These are phyloP conservation scores for Thalassarche chlororhynchos DNA, from an alignment of 2,113 vertebrate species.

Conservation along the genomic window DNA sequence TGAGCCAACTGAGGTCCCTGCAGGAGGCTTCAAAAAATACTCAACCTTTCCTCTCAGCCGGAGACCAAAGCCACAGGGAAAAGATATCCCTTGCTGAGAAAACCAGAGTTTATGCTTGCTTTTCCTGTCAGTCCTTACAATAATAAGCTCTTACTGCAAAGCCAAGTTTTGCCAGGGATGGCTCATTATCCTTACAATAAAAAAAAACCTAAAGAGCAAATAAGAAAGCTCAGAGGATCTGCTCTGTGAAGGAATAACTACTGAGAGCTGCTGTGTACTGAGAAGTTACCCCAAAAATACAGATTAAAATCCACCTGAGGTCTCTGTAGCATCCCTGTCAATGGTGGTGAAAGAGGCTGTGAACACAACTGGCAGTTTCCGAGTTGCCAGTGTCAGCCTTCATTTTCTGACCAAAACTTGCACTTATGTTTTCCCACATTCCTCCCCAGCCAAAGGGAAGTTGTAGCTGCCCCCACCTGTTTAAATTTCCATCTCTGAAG, in stretches of 20 bases:
- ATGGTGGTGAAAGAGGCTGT: background rate
- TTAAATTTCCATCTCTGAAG: background rate
- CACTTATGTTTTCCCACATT: background rate
- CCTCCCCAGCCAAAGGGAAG: background rate
- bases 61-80: slow-evolving; percentile 3
- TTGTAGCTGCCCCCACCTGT: background rate
- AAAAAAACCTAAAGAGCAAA: background rate
- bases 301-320: background rate
- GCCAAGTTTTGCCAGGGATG: slow-evolving; percentile 2
- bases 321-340: background rate
- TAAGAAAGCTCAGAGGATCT: background rate
- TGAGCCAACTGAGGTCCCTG: background rate
- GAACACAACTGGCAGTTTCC: background rate
- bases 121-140: slow-evolving; percentile 30
- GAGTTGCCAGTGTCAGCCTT: background rate
- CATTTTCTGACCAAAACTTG: background rate
- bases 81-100: slow-evolving; percentile 46
- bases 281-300: background rate
- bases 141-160: slow-evolving; percentile 16
- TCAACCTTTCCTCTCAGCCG: background rate
- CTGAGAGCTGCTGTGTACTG: background rate
- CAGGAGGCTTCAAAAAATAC: slow-evolving; percentile 10
- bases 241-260: background rate
- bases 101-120: background rate
- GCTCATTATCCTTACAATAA: background rate